Conservation (phyloP, 2,888 invertebrate genomes). For the Thera obeliscata region DNA sequence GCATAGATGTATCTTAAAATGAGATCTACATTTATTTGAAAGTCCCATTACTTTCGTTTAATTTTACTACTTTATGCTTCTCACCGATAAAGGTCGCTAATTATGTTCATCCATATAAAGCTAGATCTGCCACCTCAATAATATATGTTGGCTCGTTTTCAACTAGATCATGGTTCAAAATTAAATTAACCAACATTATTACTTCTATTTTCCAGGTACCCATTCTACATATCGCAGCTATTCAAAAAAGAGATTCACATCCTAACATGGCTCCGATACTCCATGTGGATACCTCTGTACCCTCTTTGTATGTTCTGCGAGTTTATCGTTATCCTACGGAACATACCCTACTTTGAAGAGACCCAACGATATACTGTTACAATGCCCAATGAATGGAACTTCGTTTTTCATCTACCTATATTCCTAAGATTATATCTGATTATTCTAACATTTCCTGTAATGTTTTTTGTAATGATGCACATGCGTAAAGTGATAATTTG, state of each 20-base stretch:
- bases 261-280: constrained; percentile 96
- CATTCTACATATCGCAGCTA: constrained; percentile 94
- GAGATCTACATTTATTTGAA: no score
- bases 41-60: no score
- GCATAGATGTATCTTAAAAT: no score
- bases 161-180: neutral
- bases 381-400: constrained; percentile 94
- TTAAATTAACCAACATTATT: neutral
- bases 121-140: neutral
- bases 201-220: constrained; percentile 87
- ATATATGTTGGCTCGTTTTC: neutral
- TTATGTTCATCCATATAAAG: no score
- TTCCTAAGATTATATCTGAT: constrained; percentile 91
- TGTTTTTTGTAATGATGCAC: constrained; percentile 91
- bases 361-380: constrained; percentile 89
- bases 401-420: constrained; percentile 93
- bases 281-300: constrained; percentile 96
- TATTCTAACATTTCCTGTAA: constrained; percentile 89
- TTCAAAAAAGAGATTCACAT: constrained; percentile 89
- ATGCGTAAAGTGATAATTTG: constrained; percentile 86
- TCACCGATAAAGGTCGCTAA: no score
- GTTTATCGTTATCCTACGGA: constrained; percentile 90
- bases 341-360: constrained; percentile 95
- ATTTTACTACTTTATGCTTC: no score
- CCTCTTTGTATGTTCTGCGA: constrained; percentile 95